Percentiles rank a stretch among this genome's conserved stretches.
These are phyloP conservation scores for Crossocerus cetratus DNA, from an alignment of 2,888 invertebrate species.

Conservation along the genomic window DNA sequence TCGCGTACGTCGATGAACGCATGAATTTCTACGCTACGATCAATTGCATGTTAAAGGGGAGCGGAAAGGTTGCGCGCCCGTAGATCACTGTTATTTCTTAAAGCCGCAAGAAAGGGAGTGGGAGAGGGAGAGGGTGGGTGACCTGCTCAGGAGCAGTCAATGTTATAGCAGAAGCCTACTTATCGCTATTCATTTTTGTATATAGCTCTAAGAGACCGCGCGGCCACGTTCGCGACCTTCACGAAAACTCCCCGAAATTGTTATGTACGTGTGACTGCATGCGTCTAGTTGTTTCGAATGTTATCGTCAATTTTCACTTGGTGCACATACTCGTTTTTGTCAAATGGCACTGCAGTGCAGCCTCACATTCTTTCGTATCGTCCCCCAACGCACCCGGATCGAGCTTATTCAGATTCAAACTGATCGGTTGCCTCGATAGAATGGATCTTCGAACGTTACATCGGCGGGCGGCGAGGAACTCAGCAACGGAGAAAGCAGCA, in stretches of 20 bases:
- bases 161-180: conserved; percentile 41
- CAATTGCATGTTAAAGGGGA: too few species aligned
- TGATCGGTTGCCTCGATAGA: conserved; percentile 25
- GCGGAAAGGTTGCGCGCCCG: background rate
- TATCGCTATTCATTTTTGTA: conserved; percentile 62
- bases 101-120: background rate
- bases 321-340: conserved; percentile 41
- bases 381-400: conserved; percentile 31
- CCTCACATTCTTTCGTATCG: conserved; percentile 19
- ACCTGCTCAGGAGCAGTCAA: conserved; percentile 30
- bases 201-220: conserved; percentile 66
- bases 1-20: background rate
- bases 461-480: conserved; percentile 10
- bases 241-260: conserved; percentile 35
- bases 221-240: conserved; percentile 30
- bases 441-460: conserved; percentile 23
- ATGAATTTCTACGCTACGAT: too few species aligned
- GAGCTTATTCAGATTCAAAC: conserved; percentile 40
- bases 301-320: conserved; percentile 37
- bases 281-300: conserved; percentile 28
- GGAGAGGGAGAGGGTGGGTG: conserved; percentile 1
- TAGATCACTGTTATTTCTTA: conserved; percentile 20
- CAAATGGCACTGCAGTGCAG: conserved; percentile 8
- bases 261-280: conserved; percentile 34
- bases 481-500: conserved; percentile 31